Evolutionary conservation across 2,797 vertebrate species (phyloP).

Genomic region (Anas capensis): DNA sequence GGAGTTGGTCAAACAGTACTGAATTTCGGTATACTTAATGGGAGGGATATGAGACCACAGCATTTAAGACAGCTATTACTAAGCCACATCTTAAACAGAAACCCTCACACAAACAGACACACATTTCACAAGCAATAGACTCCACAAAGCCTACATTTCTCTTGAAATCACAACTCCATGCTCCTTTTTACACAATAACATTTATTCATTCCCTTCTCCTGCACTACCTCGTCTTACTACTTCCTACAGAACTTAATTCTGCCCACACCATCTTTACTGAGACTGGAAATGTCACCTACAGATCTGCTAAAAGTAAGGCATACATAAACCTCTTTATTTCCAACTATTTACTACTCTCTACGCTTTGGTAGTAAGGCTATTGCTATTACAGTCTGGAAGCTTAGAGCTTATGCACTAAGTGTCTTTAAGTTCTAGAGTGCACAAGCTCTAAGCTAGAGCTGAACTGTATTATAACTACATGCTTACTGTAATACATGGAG

Average conservation of each 20-base stretch:
- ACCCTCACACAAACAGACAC: not conserved
- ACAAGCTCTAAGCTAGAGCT: not conserved
- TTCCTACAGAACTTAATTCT: conserved; percentile 2
- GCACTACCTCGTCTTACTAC: not conserved
- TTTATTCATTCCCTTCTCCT: conserved; percentile 37
- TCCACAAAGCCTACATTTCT: not conserved
- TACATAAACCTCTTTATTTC: not conserved
- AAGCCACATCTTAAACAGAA: not conserved
- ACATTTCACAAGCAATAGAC: not conserved
- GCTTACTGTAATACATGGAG: not conserved
- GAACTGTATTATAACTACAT: not conserved
- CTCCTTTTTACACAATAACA: conserved; percentile 10
- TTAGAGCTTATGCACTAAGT: not conserved
- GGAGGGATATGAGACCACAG: not conserved
- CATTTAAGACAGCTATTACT: not conserved
- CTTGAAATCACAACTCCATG: not conserved
- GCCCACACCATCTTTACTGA: not conserved
- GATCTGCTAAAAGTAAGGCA: not conserved
- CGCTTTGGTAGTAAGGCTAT: not conserved
- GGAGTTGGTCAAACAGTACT: not conserved
- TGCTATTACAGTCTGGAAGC: not conserved
- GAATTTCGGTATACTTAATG: not conserved
- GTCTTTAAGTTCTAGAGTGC: too few relatives aligned
- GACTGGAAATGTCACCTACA: not conserved
- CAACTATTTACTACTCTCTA: not conserved